Percentiles rank a stretch among this genome's conserved stretches.
Conservation (phyloP, 2,797 vertebrate genomes). For the Salmo trutta region DNA sequence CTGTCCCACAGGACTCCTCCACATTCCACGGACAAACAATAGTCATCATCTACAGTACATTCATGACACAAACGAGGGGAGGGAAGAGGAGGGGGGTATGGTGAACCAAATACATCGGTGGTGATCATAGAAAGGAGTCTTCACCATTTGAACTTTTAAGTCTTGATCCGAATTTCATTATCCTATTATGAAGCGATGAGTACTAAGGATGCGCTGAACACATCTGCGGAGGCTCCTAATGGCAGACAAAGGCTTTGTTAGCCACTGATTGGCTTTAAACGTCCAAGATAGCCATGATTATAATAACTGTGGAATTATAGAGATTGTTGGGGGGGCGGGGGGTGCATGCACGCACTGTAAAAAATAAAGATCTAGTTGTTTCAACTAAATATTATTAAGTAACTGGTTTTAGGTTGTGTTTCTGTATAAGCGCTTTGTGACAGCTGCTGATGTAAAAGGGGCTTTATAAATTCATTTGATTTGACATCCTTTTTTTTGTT, state of each 20-base stretch:
- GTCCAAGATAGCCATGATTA: slow-evolving; percentile 21
- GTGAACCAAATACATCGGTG: slow-evolving; percentile 1
- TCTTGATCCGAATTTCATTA: slow-evolving; percentile 39
- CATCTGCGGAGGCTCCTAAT: slow-evolving; percentile 49
- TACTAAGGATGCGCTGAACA: slow-evolving; percentile 16
- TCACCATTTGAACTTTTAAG: slow-evolving; percentile 56
- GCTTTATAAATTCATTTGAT: too few relatives aligned
- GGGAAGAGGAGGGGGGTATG: slow-evolving; percentile 12
- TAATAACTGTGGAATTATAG: slow-evolving; percentile 13
- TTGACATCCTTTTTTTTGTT: too few relatives aligned
- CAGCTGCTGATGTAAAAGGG: too few relatives aligned
- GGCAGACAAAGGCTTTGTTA: slow-evolving; percentile 37
- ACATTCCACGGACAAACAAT: slow-evolving; percentile 24
- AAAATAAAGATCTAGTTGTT: too few relatives aligned
- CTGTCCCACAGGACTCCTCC: slow-evolving; percentile 8
- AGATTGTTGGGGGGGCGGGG: not conserved
- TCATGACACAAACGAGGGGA: slow-evolving; percentile 18
- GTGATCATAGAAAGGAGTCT: slow-evolving; percentile 29
- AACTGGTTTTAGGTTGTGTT: too few relatives aligned
- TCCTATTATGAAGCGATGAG: slow-evolving; percentile 25
- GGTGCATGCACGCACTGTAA: not conserved
- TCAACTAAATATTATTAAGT: too few relatives aligned
- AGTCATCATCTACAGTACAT: slow-evolving; percentile 21
- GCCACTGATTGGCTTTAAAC: slow-evolving; percentile 27
- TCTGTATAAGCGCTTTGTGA: too few relatives aligned